Conservation (phyloP, 2,113 vertebrate species). For the Sorex fumeus region DNA sequence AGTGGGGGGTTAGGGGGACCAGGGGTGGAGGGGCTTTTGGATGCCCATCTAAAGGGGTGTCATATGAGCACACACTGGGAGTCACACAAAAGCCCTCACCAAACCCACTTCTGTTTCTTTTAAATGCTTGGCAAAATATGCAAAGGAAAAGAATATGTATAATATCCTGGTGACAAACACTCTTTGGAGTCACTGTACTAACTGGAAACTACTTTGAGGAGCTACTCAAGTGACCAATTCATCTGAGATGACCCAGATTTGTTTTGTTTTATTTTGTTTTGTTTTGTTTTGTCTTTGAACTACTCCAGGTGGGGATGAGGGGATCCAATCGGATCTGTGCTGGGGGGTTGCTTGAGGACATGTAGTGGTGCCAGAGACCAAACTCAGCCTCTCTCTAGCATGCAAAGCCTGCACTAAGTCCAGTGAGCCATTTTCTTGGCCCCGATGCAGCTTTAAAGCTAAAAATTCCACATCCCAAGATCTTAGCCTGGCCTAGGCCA, state of each 20-base stretch:
- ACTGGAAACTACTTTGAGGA: background rate
- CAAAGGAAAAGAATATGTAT: background rate
- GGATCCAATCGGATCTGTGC: too few species aligned
- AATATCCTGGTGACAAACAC: too few species aligned
- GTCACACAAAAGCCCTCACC: background rate
- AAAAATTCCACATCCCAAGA: background rate
- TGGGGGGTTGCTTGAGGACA: too few species aligned
- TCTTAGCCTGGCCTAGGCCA: background rate
- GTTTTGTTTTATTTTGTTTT: too few species aligned
- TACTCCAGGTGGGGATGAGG: too few species aligned
- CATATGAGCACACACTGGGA: rapidly evolving
- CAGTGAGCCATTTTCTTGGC: too few species aligned
- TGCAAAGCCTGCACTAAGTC: too few species aligned
- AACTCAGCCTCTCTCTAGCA: too few species aligned
- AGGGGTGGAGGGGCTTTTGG: background rate
- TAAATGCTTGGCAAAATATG: background rate
- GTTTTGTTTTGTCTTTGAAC: too few species aligned
- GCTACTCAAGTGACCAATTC: background rate
- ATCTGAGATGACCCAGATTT: background rate
- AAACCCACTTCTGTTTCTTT: background rate
- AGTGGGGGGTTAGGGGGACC: background rate
- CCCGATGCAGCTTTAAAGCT: background rate
- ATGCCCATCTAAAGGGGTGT: background rate
- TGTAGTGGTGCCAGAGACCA: too few species aligned
- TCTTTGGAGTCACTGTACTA: background rate